Evolutionary conservation across 2,113 vertebrate species (phyloP), one percentile per base, ranked within the genome.

Genomic region (Semicossyphus pulcher): DNA sequence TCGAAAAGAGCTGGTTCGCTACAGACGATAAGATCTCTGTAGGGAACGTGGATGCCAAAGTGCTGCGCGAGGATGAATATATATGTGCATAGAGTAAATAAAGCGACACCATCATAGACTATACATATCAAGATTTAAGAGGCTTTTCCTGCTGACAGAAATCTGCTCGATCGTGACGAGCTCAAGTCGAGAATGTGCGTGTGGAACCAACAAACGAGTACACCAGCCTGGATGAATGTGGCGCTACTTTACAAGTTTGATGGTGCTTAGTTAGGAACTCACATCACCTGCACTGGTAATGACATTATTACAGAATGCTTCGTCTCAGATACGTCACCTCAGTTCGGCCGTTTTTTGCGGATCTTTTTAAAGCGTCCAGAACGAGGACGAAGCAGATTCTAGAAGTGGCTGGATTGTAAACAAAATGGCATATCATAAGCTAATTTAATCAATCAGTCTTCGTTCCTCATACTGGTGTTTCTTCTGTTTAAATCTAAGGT

Each of bases 121-220:
- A 69, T 51, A 80, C 85, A 81, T 89, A 90, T 89, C 85, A 71
- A 52, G 5, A 81, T 57, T 60, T 47, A 48, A 60, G 64, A 75
- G 57, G 59, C 45, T 52, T 59, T 54, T 39, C 20, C 28, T 26
- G 45, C 69, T 54, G 23, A 58, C 36, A 12, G 29, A 25, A 65
- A 48, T 63, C 66, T 41, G 37, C 16, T 53, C 60, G 63, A 52
- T 71, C 1, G 7, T 34, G 2, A 48, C 28, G 32, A 58, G 62
- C 70, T 42, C n/a, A 14, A 74, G 57, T 34, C 34, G 42, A 74
- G 70, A 81, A 72, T 81, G 59, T 76, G 51, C n/a, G n/a, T 53
- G 29, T 67, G 25, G 23, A 45, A 41, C 36, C 31, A 44, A 58
- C 25, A 29, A 42, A 44, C 10, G 14, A 28, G 25, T 25, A 49